Percentiles rank a stretch among this genome's conserved stretches.
These are phyloP conservation scores for Schlechtendalia chinensis DNA, from an alignment of 1,140 invertebrate genomes.

Conservation along the genomic window DNA sequence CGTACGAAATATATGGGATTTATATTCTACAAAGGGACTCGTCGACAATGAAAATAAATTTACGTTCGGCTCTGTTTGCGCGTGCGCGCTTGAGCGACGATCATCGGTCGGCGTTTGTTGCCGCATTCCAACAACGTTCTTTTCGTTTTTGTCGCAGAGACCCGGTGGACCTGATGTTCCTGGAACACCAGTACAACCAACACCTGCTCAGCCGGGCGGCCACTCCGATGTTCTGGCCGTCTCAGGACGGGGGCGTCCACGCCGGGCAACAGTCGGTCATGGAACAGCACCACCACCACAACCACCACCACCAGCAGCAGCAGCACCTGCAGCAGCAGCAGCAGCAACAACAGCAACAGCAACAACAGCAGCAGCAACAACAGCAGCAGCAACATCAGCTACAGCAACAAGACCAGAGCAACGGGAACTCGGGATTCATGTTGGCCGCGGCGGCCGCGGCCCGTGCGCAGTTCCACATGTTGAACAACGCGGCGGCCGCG, in stretches of 20 bases:
- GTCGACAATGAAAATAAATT: no score
- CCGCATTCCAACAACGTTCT: no score
- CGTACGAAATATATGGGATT: no score
- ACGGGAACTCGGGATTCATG: conserved; percentile 30
- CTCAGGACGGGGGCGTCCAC: conserved; percentile 40
- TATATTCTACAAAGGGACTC: no score
- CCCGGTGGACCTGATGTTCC: conserved; percentile 66
- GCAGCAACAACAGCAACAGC: neutral
- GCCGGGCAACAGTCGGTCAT: conserved; percentile 22
- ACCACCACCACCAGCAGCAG: neutral
- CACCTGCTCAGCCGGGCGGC: conserved; percentile 52
- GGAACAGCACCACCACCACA: conserved; percentile 26
- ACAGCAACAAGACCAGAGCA: conserved; percentile 3
- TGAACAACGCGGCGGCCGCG: conserved; percentile 36
- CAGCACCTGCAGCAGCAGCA: neutral
- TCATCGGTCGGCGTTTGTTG: no score
- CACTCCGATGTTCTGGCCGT: conserved; percentile 50
- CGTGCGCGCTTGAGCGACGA: no score
- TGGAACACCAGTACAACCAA: conserved; percentile 66
- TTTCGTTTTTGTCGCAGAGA: conserved; percentile 58
- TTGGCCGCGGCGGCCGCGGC: conserved; percentile 42
- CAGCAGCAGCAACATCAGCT: neutral
- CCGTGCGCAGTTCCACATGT: conserved; percentile 24
- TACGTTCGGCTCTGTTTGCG: no score
- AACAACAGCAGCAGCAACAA: neutral